Conservation (phyloP, 2,888 invertebrate species). For the Sussaba pulchella region DNA sequence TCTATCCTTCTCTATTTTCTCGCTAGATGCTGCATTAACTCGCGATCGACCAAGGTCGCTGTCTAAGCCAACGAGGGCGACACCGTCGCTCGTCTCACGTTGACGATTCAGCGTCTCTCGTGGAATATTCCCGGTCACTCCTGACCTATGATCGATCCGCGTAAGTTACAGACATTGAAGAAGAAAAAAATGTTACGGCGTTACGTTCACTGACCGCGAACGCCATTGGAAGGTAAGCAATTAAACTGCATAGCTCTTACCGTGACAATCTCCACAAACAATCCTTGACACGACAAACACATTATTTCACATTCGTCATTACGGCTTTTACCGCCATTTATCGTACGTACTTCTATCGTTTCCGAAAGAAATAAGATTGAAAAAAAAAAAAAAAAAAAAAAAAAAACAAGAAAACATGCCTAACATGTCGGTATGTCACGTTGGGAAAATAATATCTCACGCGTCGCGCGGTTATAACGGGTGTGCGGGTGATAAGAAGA, state of each 20-base stretch:
- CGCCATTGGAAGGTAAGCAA: background rate
- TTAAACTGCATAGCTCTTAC: background rate
- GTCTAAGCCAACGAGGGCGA: background rate
- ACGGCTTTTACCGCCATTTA: background rate
- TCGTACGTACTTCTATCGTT: background rate
- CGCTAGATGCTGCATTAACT: background rate
- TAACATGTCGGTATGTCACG: background rate
- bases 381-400: too few species aligned
- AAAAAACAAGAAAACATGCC: too few species aligned
- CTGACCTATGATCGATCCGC: constrained; percentile 49
- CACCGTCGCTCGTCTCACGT: background rate
- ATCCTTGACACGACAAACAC: background rate
- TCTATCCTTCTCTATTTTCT: too few species aligned
- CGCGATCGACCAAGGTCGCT: constrained; percentile 7
- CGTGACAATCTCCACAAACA: background rate
- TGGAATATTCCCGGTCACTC: constrained; percentile 39
- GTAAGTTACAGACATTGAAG: background rate
- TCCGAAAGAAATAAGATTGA: too few species aligned
- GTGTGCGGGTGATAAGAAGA: constrained; percentile 43
- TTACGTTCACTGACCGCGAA: constrained; percentile 8
- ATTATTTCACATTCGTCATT: too few species aligned
- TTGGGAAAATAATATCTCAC: constrained; percentile 15
- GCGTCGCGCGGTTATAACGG: constrained; percentile 55
- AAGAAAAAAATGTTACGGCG: constrained; percentile 13
- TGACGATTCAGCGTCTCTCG: constrained; percentile 5